A percentile compares a stretch with the other conserved stretches of the same genome.
These are phyloP conservation scores for Amphipyra tragopoginis DNA, from an alignment of 2,888 invertebrate genomes.

Conservation along the genomic window DNA sequence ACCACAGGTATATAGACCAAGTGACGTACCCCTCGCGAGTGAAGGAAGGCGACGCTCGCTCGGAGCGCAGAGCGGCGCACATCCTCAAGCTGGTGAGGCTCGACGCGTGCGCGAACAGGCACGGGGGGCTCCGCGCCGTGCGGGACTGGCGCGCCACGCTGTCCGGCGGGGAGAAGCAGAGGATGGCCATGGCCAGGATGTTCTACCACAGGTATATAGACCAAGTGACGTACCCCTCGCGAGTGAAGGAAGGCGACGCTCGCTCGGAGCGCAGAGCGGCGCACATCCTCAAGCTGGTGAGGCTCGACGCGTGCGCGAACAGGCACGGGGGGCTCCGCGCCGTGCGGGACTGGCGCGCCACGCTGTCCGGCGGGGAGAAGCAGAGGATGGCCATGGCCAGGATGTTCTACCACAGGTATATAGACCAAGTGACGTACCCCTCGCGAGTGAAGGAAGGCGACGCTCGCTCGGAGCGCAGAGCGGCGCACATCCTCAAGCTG, in stretches of 20 bases:
- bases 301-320: conserved; percentile 94
- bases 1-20: conserved; percentile 98
- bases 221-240: conserved; percentile 99
- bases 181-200: conserved; percentile 98
- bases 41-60: conserved; percentile 91
- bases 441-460: conserved; percentile 92
- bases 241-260: conserved; percentile 90
- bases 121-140: conserved; percentile 95
- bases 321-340: conserved; percentile 97
- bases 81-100: conserved; percentile 95
- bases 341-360: conserved; percentile 98
- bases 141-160: conserved; percentile 99
- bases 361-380: conserved; percentile 98
- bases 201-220: conserved; percentile 98
- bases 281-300: conserved; percentile 94
- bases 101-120: conserved; percentile 94
- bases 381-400: conserved; percentile 98
- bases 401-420: conserved; percentile 97
- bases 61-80: conserved; percentile 91
- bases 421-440: conserved; percentile 99
- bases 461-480: conserved; percentile 92
- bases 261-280: conserved; percentile 92
- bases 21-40: conserved; percentile 98
- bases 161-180: conserved; percentile 98
- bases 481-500: conserved; percentile 92